Base-by-base conservation (phyloP, 2,113 vertebrate species). In the Mus spicilegus region DNA sequence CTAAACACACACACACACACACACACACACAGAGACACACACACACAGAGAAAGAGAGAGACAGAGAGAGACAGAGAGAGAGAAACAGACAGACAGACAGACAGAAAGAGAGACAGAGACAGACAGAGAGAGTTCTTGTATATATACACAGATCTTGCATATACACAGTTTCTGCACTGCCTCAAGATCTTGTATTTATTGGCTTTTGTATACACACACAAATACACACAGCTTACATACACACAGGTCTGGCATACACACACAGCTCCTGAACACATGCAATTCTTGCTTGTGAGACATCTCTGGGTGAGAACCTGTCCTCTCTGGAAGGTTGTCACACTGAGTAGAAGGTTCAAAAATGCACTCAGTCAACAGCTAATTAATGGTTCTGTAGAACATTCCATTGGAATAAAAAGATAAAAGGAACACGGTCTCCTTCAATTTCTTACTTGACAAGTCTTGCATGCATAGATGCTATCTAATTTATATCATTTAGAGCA, bases 261-360 rank as follows among this genome's bases (percentile, higher is more conserved):
- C 10, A 58, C 10, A 58, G 49, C 19, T 51, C 30, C 36, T 54
- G 54, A 8, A 56, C 12, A 80, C 30, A 61, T 24, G 33, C 28
- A 39, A 39, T 39, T 19, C n/a, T 92, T 51, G n/a, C 46, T 54
- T 72, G 61, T 12, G 30, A 92, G 16, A 75, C 33, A 7, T 91
- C 88, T 94, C 82, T 87, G 49, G 3, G 42, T 91, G 33, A 91
- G 39, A 95, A 90, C 87, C 58, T 96, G 80, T 86, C 89, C 89
- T 90, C 63, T 95, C 42, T 96, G 42, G n/a, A 89, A 54, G 30
- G 13, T 20, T 73, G 2, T 65, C 20, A 75, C 16, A 76, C 19
- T 22, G 10, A 20, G 28, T 70, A 13, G 84, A 49, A 56, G 20
- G n/a, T 88, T 20, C 33, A 54, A 90, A 82, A 90, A 10, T 17